Evolutionary conservation across 1,140 invertebrate genomes (phyloP).

Genomic region (Saccostrea glomerata): DNA sequence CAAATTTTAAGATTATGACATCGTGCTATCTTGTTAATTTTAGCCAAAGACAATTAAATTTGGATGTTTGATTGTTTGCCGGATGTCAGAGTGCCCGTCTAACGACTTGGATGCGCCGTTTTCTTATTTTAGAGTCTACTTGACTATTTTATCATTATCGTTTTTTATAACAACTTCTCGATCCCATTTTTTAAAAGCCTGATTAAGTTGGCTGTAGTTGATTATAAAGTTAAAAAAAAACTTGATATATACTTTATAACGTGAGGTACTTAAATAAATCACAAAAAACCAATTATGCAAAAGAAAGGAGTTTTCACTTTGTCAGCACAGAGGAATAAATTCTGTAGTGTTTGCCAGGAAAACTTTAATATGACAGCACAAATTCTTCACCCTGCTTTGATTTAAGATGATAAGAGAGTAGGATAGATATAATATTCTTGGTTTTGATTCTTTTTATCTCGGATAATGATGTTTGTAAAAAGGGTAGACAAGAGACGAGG

Average conservation of each 20-base stretch:
- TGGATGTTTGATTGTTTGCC: neutral
- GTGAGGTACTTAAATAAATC: constrained; percentile 9
- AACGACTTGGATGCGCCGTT: neutral
- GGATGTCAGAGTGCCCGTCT: constrained; percentile 2
- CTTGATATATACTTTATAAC: constrained; percentile 22
- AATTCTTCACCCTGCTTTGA: neutral
- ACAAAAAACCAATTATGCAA: neutral
- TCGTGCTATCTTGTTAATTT: constrained; percentile 16
- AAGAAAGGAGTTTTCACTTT: constrained; percentile 8
- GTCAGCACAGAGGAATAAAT: constrained; percentile 13
- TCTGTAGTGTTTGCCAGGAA: neutral
- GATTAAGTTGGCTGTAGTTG: constrained; percentile 19
- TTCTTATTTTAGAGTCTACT: neutral
- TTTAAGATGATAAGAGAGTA: neutral
- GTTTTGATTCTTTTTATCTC: neutral
- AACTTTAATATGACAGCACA: neutral
- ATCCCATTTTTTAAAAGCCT: constrained; percentile 3
- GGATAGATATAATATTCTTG: neutral
- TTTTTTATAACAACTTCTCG: neutral
- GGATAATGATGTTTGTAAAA: neutral
- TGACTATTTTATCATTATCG: neutral
- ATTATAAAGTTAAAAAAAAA: neutral
- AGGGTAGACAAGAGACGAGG: neutral
- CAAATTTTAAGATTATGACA: constrained; percentile 8
- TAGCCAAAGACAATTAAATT: constrained; percentile 1